Percentiles rank a stretch among this genome's conserved stretches.
Conservation (phyloP, 2,113 vertebrate species). For the Microtus ochrogaster region DNA sequence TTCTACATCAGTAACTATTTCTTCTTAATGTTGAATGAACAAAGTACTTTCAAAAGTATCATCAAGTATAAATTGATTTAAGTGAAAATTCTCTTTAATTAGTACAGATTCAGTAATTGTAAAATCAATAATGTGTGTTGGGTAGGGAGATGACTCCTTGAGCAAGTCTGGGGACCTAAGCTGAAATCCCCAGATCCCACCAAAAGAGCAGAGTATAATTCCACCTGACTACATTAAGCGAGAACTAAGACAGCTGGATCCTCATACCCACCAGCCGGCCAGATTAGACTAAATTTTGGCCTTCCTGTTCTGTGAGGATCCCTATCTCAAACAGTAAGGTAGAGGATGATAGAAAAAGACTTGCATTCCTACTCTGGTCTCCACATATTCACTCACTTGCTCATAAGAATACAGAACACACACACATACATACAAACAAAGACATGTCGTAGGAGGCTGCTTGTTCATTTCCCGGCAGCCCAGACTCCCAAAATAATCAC, state of each 20-base stretch:
- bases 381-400: too few species aligned
- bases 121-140: not conserved
- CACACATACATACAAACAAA: too few species aligned
- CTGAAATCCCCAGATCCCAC: not conserved
- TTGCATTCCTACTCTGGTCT: not conserved
- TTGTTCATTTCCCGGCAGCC: too few species aligned
- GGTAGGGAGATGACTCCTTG: not conserved
- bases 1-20: constrained; percentile 37
- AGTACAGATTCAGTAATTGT: not conserved
- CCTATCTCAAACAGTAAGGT: not conserved
- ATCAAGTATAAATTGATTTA: not conserved
- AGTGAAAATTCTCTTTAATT: constrained; percentile 6
- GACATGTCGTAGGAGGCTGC: too few species aligned
- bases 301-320: not conserved
- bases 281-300: not conserved
- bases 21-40: not conserved
- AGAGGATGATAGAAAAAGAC: not conserved
- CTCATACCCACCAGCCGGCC: not conserved
- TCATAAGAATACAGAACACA: not conserved
- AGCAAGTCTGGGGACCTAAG: not conserved
- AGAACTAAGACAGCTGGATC: not conserved
- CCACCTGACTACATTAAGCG: not conserved
- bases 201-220: not conserved
- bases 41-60: not conserved
- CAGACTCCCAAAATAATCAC: too few species aligned